Evolutionary conservation across 1,140 invertebrate genomes (phyloP).

Genomic region (Drosophila elegans): DNA sequence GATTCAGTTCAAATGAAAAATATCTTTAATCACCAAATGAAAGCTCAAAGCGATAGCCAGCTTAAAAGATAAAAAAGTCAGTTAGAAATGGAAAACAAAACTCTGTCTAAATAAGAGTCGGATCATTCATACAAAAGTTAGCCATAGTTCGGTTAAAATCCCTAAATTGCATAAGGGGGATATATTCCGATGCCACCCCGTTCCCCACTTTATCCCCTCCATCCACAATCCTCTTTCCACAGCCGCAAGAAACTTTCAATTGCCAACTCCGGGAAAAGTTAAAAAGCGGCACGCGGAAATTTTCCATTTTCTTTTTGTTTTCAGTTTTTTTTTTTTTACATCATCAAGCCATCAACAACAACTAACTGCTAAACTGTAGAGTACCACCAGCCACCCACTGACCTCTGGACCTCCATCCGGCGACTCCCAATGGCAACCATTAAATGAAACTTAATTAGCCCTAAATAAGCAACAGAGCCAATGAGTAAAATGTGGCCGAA

Average conservation of each 20-base stretch:
- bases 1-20: neutral
- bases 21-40: constrained; percentile 6
- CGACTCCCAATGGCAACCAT: constrained; percentile 46
- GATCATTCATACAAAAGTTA: constrained; percentile 49
- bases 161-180: constrained; percentile 31
- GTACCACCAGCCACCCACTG: constrained; percentile 39
- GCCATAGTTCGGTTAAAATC: constrained; percentile 41
- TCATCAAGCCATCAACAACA: constrained; percentile 20
- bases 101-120: constrained; percentile 29
- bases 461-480: constrained; percentile 67
- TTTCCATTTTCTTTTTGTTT: constrained; percentile 46
- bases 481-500: constrained; percentile 49
- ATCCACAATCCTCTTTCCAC: constrained; percentile 13
- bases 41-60: constrained; percentile 1
- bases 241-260: constrained; percentile 53
- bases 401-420: constrained; percentile 23
- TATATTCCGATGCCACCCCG: constrained; percentile 1
- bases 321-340: constrained; percentile 17
- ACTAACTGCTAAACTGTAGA: constrained; percentile 59
- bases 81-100: constrained; percentile 11
- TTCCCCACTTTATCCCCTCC: constrained; percentile 1
- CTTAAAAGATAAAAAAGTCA: constrained; percentile 9
- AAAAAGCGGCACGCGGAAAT: constrained; percentile 55
- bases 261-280: constrained; percentile 55
- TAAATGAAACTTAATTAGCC: constrained; percentile 73